Conservation (phyloP, 2,888 invertebrate species). For the Mallateleia sp. region DNA sequence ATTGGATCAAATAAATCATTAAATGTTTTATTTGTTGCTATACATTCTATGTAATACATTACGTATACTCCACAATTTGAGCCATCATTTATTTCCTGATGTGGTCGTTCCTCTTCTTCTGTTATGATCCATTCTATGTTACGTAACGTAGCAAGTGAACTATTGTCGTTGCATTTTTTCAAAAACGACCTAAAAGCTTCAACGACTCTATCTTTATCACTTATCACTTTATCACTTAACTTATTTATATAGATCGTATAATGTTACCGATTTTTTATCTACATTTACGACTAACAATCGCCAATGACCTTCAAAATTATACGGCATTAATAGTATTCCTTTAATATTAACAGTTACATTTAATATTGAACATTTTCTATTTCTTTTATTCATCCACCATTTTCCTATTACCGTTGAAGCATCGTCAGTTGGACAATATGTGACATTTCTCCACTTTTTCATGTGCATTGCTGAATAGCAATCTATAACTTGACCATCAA, state of each 20-base stretch:
- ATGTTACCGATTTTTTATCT: background rate
- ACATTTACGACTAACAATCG: conserved; percentile 15
- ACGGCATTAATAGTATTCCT: conserved; percentile 20
- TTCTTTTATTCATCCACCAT: background rate
- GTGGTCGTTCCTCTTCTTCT: conserved; percentile 5
- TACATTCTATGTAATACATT: conserved; percentile 20
- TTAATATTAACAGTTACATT: background rate
- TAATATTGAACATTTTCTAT: conserved; percentile 6
- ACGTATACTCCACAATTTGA: conserved; percentile 5
- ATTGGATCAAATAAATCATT: conserved; percentile 7
- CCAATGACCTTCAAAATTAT: conserved; percentile 1
- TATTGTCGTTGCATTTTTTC: background rate
- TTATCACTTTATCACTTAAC: too few species aligned
- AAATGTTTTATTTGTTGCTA: background rate
- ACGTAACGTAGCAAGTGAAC: background rate
- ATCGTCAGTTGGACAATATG: too few species aligned
- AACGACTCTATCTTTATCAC: background rate
- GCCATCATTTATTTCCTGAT: conserved; percentile 4
- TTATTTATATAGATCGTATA: conserved; percentile 46
- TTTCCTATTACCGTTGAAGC: too few species aligned
- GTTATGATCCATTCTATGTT: background rate
- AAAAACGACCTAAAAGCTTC: background rate
- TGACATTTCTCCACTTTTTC: too few species aligned
- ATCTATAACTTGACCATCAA: too few species aligned
- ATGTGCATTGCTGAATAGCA: too few species aligned